Evolutionary conservation across 1,140 invertebrate genomes (phyloP).

Genomic region (Camponotus pennsylvanicus): DNA sequence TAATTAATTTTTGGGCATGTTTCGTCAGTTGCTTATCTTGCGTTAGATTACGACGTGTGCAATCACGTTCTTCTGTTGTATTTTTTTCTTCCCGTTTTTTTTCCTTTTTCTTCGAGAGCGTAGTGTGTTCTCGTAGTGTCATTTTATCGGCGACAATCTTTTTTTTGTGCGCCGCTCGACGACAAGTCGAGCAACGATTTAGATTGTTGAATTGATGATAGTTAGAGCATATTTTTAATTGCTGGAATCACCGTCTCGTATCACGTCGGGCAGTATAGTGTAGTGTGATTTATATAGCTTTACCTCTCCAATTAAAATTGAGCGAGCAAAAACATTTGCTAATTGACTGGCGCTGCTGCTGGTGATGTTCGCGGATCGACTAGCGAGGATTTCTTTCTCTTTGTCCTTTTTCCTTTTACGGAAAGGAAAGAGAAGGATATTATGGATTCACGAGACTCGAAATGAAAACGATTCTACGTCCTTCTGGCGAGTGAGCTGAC

Average conservation of each 20-base stretch:
- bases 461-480: slow-evolving; percentile 46
- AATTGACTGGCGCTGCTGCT: slow-evolving; percentile 26
- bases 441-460: slow-evolving; percentile 27
- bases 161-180: slow-evolving; percentile 60
- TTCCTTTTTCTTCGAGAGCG: slow-evolving; percentile 66
- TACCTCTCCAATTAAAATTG: slow-evolving; percentile 41
- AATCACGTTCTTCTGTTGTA: slow-evolving; percentile 35
- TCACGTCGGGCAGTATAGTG: slow-evolving; percentile 27
- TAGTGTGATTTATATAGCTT: slow-evolving; percentile 44
- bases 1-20: slow-evolving; percentile 84
- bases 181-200: slow-evolving; percentile 66
- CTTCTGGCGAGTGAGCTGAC: slow-evolving; percentile 40
- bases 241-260: slow-evolving; percentile 52
- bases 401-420: not conserved
- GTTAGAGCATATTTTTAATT: slow-evolving; percentile 65
- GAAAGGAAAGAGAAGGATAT: slow-evolving; percentile 4
- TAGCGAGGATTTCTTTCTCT: slow-evolving; percentile 12
- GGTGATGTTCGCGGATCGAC: slow-evolving; percentile 16
- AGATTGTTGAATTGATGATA: slow-evolving; percentile 63
- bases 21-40: slow-evolving; percentile 83
- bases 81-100: slow-evolving; percentile 3
- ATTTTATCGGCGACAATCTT: slow-evolving; percentile 66
- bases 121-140: slow-evolving; percentile 75
- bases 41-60: slow-evolving; percentile 70
- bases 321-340: slow-evolving; percentile 42